Base-by-base conservation (phyloP, 30 jellyfish, hydroid and myxozoan species). In the Mastigias papua region DNA sequence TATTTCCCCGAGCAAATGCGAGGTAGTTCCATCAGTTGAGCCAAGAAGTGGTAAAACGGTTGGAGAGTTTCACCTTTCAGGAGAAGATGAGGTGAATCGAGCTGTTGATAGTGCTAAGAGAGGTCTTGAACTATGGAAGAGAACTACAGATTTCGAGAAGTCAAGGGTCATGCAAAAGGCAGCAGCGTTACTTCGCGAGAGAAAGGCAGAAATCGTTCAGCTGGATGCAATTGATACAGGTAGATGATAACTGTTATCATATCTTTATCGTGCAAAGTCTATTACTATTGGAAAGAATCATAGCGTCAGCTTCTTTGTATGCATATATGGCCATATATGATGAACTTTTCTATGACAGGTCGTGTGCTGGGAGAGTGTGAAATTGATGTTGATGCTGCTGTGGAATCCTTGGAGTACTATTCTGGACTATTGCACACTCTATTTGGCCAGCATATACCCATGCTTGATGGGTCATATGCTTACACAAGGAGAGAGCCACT, bases 161-260 rank as follows among this genome's bases (percentile, higher is more conserved):
- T 68, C 96, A 3, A 51, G 71, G 60, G 73, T 89, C 17, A 70
- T 95, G 89, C 86, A 69, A 57, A 90, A 78, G 29, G 98, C 97
- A 9, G 99, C 97, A 1, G 49, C 62, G n/a, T 29, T 79, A 35
- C 35, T 95, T 72, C 64, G 93, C 33, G 92, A 80, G 48, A 89
- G 90, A 54, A 86, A 86, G 50, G 54, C 66, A 32, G 97, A 95
- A 21, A 90, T 95, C 78, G 99, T 97, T 16, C 49, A 87, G 27
- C 81, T 95, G 50, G 99, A 95, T 72, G 88, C 95, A 30, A 73
- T 95, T 49, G 99, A 95, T 73, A 84, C 99, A 34, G 99, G 98
- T 94, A 34, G 54, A 62, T 60, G 9, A 15, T 37, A 7, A 25
- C 19, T 60, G 21, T 22, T 21, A 3, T 22, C n/a, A n/a, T n/a